Evolutionary conservation across 2,113 vertebrate species (phyloP).

Genomic region (Platanista minor): DNA sequence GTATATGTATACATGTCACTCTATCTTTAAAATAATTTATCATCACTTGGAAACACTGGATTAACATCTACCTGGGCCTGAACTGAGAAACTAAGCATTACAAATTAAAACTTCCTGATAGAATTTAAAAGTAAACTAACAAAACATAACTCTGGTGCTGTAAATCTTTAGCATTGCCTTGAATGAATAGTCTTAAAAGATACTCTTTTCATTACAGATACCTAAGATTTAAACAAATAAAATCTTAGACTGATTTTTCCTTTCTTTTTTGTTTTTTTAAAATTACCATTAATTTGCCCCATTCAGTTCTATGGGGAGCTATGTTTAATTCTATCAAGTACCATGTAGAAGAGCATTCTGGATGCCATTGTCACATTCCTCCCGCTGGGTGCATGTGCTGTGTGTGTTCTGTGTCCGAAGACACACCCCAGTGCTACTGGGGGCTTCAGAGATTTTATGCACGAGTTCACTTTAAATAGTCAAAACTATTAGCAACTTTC

Average conservation of each 20-base stretch:
- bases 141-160: not conserved
- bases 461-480: not conserved
- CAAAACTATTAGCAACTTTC: not conserved
- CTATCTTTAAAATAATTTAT: not conserved
- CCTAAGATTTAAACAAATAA: not conserved
- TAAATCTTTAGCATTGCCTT: not conserved
- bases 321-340: not conserved
- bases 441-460: not conserved
- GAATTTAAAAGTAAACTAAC: not conserved
- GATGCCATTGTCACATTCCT: accelerated
- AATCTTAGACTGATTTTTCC: not conserved
- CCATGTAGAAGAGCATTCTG: not conserved
- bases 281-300: not conserved
- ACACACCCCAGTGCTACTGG: not conserved
- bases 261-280: not conserved
- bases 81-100: not conserved
- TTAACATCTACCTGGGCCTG: not conserved
- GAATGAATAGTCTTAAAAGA: not conserved
- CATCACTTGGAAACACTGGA: not conserved
- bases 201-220: not conserved
- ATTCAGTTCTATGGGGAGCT: not conserved
- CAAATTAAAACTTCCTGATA: not conserved
- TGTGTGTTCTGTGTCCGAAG: not conserved
- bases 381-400: no score
- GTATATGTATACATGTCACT: not conserved